Evolutionary conservation across 2,797 vertebrate species (phyloP).

Genomic region (Acanthopagrus latus): DNA sequence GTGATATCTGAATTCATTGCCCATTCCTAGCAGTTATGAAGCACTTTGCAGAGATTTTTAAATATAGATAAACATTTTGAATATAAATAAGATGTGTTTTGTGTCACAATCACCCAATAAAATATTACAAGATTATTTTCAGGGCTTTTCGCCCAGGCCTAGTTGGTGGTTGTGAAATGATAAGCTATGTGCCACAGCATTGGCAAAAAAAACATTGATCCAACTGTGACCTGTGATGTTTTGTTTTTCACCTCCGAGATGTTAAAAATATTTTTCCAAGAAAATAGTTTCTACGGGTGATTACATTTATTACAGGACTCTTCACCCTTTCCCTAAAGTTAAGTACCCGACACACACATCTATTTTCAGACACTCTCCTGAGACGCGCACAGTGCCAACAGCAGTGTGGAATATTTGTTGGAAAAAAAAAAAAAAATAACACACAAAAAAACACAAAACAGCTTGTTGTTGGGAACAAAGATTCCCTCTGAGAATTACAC

Average conservation of each 20-base stretch:
- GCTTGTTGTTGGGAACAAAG: constrained; percentile 53
- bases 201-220: not conserved
- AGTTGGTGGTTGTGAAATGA: constrained; percentile 17
- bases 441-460: not conserved
- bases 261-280: constrained; percentile 35
- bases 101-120: no score
- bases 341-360: constrained; percentile 7
- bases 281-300: constrained; percentile 10
- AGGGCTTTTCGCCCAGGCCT: no score
- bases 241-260: constrained; percentile 18
- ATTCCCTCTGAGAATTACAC: constrained; percentile 56
- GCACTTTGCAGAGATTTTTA: no score
- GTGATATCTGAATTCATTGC: no score
- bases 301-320: constrained; percentile 28
- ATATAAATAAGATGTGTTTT: no score
- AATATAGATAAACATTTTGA: no score
- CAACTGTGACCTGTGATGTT: constrained; percentile 6
- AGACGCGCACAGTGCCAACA: constrained; percentile 48
- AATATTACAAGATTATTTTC: no score
- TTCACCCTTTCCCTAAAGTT: constrained; percentile 52
- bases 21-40: no score
- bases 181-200: not conserved
- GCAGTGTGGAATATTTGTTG: constrained; percentile 28
- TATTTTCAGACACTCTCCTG: constrained; percentile 57
- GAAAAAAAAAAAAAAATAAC: constrained; percentile 1